A percentile compares a stretch with the other conserved stretches of the same genome.
Evolutionary conservation across 2,797 vertebrate genomes (phyloP).

Genomic region (Dryobates pubescens): DNA sequence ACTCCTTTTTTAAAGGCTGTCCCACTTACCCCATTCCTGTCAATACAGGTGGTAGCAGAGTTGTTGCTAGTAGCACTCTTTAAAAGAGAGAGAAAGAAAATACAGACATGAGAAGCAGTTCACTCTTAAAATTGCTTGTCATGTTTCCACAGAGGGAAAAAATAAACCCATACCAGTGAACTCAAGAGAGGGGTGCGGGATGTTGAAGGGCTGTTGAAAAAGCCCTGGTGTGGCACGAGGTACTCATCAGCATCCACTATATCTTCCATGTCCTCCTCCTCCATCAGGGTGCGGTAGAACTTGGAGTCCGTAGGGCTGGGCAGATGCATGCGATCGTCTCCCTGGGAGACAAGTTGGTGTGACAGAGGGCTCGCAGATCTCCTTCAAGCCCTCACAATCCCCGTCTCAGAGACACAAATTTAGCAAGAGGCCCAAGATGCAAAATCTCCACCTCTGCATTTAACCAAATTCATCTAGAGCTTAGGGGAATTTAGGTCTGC

Average conservation of each 20-base stretch:
- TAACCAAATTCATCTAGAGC: background rate
- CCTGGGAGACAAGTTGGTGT: conserved; percentile 72
- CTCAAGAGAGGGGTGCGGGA: conserved; percentile 88
- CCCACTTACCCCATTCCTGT: conserved; percentile 87
- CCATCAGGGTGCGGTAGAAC: conserved; percentile 88
- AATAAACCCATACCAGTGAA: conserved; percentile 81
- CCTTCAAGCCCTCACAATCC: background rate
- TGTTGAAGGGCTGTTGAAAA: conserved; percentile 89
- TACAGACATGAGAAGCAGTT: background rate
- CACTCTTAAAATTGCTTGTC: background rate
- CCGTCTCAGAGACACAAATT: background rate
- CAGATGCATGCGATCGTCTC: conserved; percentile 91
- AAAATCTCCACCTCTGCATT: background rate
- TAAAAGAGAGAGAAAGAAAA: conserved; percentile 30
- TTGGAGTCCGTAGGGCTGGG: conserved; percentile 88
- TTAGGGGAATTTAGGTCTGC: background rate
- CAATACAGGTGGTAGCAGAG: conserved; percentile 81
- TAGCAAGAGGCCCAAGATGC: background rate
- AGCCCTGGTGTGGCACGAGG: conserved; percentile 85
- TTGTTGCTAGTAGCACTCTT: conserved; percentile 91
- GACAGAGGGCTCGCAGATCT: background rate
- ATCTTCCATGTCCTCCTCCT: conserved; percentile 88
- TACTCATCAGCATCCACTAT: conserved; percentile 91
- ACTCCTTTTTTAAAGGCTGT: background rate
- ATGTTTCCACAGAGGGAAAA: background rate